Base-by-base conservation (phyloP, 2,113 vertebrate species). In the Pelusios castaneus region DNA sequence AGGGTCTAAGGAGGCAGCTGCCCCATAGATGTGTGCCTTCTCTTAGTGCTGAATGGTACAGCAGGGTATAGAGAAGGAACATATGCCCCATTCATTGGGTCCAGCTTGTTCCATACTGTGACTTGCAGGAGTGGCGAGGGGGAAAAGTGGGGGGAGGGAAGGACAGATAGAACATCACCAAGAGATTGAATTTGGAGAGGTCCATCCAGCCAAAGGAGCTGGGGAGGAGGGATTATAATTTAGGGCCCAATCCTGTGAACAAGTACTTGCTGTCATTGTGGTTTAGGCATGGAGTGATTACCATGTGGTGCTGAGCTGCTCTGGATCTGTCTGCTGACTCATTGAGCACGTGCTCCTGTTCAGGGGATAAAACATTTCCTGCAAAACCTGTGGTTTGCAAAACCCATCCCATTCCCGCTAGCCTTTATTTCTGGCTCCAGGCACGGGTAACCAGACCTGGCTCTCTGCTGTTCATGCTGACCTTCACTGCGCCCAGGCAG, bases 381-480 rank as follows among this genome's bases (percentile, higher is more conserved):
- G 77, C 70, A 80, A 77, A 43, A 73, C 1, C 0, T 0, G 1
- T 27, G 73, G 22, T 5, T 84, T 67, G 63, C 84, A 51, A 73
- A 92, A 45, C 21, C 52, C 75, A 41, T 38, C 24, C n/a, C 63
- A 83, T 84, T 25, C 38, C 56, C 1, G 1, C 43, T 24, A 67
- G 47, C 19, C 27, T 60, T 55, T 70, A 29, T 5, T 80, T 73
- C 75, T 47, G 86, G 34, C 17, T 29, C 22, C 0, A 0, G 43
- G 3, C 45, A 45, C 77, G 41, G 38, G 47, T 54, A 80, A 81
- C 47, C 58, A 78, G 49, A 1, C 16, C 87, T 84, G 91, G 77
- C n/a, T 0, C 27, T 0, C 6, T 54, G 90, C 73, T 43, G 45
- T 56, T 0, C 0, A 0, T 0, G 60, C 0, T 0, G 51, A 78